These are phyloP conservation scores for Charanyca ferruginea DNA, from an alignment of 2,888 invertebrate genomes.

Conservation along the genomic window DNA sequence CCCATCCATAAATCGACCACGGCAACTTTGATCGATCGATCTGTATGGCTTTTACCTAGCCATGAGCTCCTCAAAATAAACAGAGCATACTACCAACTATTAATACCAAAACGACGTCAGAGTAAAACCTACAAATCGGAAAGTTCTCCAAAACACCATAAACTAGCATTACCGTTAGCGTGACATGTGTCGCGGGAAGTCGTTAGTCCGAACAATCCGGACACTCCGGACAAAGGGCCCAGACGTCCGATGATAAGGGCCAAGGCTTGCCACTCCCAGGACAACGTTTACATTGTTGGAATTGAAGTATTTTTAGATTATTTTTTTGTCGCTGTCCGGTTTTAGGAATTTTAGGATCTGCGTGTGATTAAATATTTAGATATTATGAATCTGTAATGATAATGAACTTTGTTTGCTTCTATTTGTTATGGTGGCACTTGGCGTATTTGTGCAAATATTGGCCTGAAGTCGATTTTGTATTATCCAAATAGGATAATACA, in stretches of 20 bases:
- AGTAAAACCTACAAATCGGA: constrained; percentile 24
- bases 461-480: no score
- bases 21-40: no score
- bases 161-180: constrained; percentile 41
- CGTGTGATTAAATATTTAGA: not conserved
- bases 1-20: no score
- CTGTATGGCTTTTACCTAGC: no score
- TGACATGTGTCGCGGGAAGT: constrained; percentile 55
- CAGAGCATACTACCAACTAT: no score
- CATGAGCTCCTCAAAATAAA: no score
- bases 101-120: not conserved
- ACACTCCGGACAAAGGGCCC: constrained; percentile 31
- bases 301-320: constrained; percentile 5
- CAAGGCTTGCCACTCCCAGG: constrained; percentile 12
- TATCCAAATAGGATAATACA: no score
- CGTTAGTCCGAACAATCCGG: constrained; percentile 50
- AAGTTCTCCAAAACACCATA: constrained; percentile 27
- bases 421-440: no score
- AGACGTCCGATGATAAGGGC: constrained; percentile 36
- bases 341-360: not conserved
- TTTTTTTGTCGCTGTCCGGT: not conserved
- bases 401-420: no score
- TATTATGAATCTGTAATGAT: not conserved
- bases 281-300: constrained; percentile 17
- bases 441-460: no score